A percentile compares a stretch with the other conserved stretches of the same genome.
These are phyloP conservation scores for Phytoseiulus persimilis DNA, from an alignment of 2,888 invertebrate species.

Conservation along the genomic window DNA sequence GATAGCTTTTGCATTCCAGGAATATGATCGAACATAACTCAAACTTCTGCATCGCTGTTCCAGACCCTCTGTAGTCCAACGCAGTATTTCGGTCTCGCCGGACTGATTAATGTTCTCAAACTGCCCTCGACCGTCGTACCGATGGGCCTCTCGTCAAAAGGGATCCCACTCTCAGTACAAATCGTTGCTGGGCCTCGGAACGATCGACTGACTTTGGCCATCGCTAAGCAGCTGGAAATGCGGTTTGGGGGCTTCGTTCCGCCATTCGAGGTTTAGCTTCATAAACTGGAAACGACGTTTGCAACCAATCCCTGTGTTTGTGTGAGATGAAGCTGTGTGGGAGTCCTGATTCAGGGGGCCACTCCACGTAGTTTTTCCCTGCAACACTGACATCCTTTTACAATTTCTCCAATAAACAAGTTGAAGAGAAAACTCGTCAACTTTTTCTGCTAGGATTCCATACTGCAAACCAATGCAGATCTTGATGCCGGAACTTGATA, in stretches of 20 bases:
- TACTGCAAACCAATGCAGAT: too few relatives aligned
- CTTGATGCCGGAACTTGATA: too few relatives aligned
- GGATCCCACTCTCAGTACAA: slow-evolving; percentile 31
- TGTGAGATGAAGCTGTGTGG: too few relatives aligned
- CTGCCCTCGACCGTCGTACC: slow-evolving; percentile 18
- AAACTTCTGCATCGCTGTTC: not conserved
- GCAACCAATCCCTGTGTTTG: too few relatives aligned
- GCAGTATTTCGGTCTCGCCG: not conserved
- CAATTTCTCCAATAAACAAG: too few relatives aligned
- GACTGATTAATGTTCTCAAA: slow-evolving; percentile 12
- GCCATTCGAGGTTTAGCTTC: not conserved
- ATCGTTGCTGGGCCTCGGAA: slow-evolving; percentile 14
- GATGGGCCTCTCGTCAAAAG: slow-evolving; percentile 7
- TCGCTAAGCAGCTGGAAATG: slow-evolving; percentile 7
- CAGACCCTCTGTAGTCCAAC: slow-evolving; percentile 15
- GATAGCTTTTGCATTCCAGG: not conserved
- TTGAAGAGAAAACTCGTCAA: too few relatives aligned
- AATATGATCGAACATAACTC: not conserved
- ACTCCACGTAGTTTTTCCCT: too few relatives aligned
- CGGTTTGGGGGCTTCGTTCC: slow-evolving; percentile 1
- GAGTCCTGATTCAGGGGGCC: too few relatives aligned
- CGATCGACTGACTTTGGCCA: slow-evolving; percentile 19
- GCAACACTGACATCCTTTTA: too few relatives aligned
- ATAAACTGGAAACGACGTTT: too few relatives aligned
- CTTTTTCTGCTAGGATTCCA: too few relatives aligned